Evolutionary conservation across 2,888 invertebrate genomes (phyloP).

Genomic region (Meiosimyza platycephala): DNA sequence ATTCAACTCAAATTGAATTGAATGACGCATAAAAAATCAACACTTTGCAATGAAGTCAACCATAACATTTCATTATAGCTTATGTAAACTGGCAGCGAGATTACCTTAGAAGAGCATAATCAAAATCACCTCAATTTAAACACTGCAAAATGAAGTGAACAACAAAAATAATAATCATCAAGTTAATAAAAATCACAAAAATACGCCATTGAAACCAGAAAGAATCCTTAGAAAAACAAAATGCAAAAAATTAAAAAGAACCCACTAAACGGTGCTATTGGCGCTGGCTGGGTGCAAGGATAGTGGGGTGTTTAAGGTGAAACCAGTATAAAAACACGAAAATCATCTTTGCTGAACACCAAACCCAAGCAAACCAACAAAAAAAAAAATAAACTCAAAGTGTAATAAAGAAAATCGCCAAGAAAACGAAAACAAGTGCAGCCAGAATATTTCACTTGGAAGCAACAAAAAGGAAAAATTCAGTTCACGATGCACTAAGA

Average conservation of each 20-base stretch:
- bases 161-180: constrained; percentile 14
- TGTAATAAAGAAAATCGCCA: not conserved
- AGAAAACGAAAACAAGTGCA: constrained; percentile 22
- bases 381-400: not conserved
- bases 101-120: not conserved
- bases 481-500: not conserved
- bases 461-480: too few relatives aligned
- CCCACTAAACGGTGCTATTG: too few relatives aligned
- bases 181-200: constrained; percentile 14
- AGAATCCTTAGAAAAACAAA: not conserved
- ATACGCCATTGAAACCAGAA: constrained; percentile 7
- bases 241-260: too few relatives aligned
- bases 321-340: constrained; percentile 10
- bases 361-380: not conserved
- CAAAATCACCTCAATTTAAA: not conserved
- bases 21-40: too few relatives aligned
- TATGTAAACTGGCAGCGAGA: constrained; percentile 8
- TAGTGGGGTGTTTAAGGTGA: too few relatives aligned
- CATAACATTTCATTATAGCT: constrained; percentile 13
- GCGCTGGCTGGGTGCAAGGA: too few relatives aligned
- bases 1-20: too few relatives aligned
- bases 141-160: not conserved
- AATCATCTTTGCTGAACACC: constrained; percentile 11
- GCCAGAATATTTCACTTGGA: too few relatives aligned
- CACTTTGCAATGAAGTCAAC: too few relatives aligned